Conservation (phyloP, 1,140 invertebrate genomes). For the Diabrotica virgifera region DNA sequence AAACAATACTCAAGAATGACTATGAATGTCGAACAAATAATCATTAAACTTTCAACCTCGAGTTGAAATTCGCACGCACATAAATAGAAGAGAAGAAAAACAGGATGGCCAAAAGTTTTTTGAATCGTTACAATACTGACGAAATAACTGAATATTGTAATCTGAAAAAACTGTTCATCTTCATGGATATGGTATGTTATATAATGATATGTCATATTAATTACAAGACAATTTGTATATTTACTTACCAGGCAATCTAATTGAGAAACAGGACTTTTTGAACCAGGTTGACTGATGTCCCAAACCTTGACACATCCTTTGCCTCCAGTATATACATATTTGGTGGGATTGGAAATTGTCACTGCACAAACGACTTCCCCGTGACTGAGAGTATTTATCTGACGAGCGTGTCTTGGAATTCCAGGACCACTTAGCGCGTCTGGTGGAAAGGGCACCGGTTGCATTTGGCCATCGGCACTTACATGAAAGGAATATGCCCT, state of each 20-base stretch:
- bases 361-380: constrained; percentile 92
- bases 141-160: too few species aligned
- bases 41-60: too few species aligned
- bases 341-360: constrained; percentile 85
- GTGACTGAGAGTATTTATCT: constrained; percentile 89
- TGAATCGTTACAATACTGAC: too few species aligned
- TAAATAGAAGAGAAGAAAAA: too few species aligned
- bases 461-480: constrained; percentile 82
- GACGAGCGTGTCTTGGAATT: constrained; percentile 86
- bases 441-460: constrained; percentile 91
- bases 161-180: too few species aligned
- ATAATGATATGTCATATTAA: too few species aligned
- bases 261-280: constrained; percentile 74
- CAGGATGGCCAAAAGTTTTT: too few species aligned
- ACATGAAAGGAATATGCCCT: constrained; percentile 93
- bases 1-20: too few species aligned
- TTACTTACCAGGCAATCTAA: constrained; percentile 69
- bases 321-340: constrained; percentile 92
- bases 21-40: too few species aligned
- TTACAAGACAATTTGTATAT: neutral
- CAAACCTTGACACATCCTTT: constrained; percentile 90
- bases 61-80: too few species aligned
- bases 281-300: constrained; percentile 74
- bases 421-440: constrained; percentile 90
- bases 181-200: too few species aligned